Percentiles rank a stretch among this genome's conserved stretches.
Conservation (phyloP, 2,113 vertebrate species). For the Oncorhynchus clarkii region DNA sequence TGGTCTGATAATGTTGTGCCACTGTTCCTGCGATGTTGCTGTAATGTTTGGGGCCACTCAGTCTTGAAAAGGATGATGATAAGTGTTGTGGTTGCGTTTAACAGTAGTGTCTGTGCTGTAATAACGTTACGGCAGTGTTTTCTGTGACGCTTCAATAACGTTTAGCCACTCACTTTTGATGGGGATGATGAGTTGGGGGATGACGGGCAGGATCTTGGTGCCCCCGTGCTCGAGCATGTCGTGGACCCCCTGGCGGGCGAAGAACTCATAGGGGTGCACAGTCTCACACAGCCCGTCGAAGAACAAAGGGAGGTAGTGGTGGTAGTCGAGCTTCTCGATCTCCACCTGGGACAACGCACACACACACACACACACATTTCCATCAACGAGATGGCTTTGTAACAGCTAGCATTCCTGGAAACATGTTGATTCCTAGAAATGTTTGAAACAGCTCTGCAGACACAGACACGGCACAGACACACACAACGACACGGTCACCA, state of each 20-base stretch:
- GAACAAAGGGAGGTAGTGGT: slow-evolving; percentile 88
- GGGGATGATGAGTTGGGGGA: slow-evolving; percentile 92
- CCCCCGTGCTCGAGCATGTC: slow-evolving; percentile 93
- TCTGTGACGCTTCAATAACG: not conserved
- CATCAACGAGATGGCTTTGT: too few relatives aligned
- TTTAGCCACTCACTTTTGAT: slow-evolving; percentile 84
- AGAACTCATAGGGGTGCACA: slow-evolving; percentile 87
- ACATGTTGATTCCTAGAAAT: too few relatives aligned
- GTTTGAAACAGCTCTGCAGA: not conserved
- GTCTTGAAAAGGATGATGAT: slow-evolving; percentile 92
- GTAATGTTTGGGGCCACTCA: slow-evolving; percentile 63
- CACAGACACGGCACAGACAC: not conserved
- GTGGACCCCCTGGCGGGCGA: slow-evolving; percentile 89
- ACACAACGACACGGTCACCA: not conserved
- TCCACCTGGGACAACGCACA: slow-evolving; percentile 74
- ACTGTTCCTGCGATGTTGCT: not conserved
- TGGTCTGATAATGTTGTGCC: not conserved
- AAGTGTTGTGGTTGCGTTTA: not conserved
- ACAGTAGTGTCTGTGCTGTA: not conserved
- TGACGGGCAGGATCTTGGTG: slow-evolving; percentile 85
- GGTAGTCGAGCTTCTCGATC: slow-evolving; percentile 90
- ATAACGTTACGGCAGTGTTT: not conserved
- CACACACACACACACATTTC: slow-evolving; percentile 12
- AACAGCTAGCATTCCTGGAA: too few relatives aligned
- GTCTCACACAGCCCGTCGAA: slow-evolving; percentile 92